Evolutionary conservation across 1,140 invertebrate species (phyloP).

Genomic region (Drosophila littoralis): DNA sequence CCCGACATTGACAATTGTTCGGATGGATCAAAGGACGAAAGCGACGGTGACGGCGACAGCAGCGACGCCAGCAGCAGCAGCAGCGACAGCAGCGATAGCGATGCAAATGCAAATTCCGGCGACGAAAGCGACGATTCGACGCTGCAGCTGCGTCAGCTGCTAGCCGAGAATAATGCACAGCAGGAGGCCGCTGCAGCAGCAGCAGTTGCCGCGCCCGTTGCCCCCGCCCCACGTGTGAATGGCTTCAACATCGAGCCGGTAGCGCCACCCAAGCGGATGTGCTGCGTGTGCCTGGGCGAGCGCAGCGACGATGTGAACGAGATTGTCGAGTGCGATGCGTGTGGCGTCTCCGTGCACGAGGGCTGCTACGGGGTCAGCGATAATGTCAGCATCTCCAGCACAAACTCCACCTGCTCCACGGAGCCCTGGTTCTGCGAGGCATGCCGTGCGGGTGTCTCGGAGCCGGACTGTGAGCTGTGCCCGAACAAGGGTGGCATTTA

Average conservation of each 20-base stretch:
- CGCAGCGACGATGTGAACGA: conserved; percentile 97
- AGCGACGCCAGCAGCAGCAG: conserved; percentile 69
- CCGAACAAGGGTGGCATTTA: conserved; percentile 96
- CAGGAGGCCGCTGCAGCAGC: background rate
- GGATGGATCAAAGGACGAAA: conserved; percentile 85
- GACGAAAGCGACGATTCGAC: conserved; percentile 67
- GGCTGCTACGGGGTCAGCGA: conserved; percentile 98
- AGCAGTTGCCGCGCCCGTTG: background rate
- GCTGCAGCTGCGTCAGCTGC: conserved; percentile 76
- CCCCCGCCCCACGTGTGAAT: conserved; percentile 20
- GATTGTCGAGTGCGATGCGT: conserved; percentile 98
- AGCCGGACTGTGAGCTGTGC: conserved; percentile 95
- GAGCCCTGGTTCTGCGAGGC: conserved; percentile 99
- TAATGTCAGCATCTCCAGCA: conserved; percentile 94
- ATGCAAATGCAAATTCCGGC: conserved; percentile 82
- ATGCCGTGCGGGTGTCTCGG: conserved; percentile 95
- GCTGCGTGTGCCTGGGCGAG: conserved; percentile 96
- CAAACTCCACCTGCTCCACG: conserved; percentile 95
- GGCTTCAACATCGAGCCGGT: conserved; percentile 31
- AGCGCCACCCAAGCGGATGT: conserved; percentile 88
- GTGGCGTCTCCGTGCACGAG: conserved; percentile 98
- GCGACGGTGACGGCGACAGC: conserved; percentile 84
- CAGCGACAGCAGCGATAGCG: conserved; percentile 82
- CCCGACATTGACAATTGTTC: conserved; percentile 92
- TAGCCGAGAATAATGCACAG: conserved; percentile 47